Evolutionary conservation across 2,888 invertebrate species (phyloP).

Genomic region (Microctonus brassicae): DNA sequence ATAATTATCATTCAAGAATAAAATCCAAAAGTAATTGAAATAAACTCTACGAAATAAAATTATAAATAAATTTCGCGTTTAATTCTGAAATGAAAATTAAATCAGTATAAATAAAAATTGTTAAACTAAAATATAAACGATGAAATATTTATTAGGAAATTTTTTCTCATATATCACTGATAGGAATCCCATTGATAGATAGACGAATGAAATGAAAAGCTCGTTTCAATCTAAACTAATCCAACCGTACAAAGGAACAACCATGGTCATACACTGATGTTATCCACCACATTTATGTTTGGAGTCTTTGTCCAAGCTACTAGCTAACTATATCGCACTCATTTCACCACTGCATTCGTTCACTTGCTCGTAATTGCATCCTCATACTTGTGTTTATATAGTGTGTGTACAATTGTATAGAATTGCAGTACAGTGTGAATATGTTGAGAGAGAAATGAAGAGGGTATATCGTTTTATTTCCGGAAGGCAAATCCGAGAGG

Average conservation of each 20-base stretch:
- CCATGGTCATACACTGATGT: not conserved
- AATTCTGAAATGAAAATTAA: too few relatives aligned
- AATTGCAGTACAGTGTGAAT: not conserved
- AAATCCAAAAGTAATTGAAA: too few relatives aligned
- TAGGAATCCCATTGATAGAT: not conserved
- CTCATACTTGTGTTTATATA: not conserved
- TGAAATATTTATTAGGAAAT: too few relatives aligned
- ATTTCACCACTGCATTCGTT: not conserved
- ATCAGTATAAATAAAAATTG: too few relatives aligned
- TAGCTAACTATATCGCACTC: not conserved
- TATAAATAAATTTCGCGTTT: too few relatives aligned
- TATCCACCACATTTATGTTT: not conserved
- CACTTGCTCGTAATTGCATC: constrained; percentile 23
- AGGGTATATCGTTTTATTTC: constrained; percentile 18
- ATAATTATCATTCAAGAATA: too few relatives aligned
- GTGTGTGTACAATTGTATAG: not conserved
- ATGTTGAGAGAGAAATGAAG: not conserved
- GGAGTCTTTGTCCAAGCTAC: not conserved
- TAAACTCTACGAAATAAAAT: too few relatives aligned
- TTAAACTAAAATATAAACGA: too few relatives aligned
- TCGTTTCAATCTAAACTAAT: constrained; percentile 24
- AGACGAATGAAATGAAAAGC: not conserved
- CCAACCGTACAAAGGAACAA: constrained; percentile 8
- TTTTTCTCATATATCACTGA: not conserved
- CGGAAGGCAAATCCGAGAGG: constrained; percentile 8